Conservation (phyloP, 2,113 vertebrate genomes). For the Pelecanoides urinatrix region DNA sequence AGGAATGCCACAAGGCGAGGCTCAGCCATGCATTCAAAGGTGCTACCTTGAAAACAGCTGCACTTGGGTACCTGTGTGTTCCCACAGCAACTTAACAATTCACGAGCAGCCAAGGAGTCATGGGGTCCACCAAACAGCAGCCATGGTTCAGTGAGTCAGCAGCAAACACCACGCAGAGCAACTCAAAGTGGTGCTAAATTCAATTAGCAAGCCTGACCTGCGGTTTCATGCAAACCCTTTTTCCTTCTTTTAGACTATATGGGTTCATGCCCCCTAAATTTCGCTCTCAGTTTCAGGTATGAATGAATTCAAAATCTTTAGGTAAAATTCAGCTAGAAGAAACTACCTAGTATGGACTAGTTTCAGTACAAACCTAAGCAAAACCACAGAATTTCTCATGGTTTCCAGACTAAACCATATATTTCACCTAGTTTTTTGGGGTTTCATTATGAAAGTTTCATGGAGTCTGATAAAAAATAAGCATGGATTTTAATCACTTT, state of each 20-base stretch:
- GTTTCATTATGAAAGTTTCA: background rate
- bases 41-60: background rate
- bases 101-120: background rate
- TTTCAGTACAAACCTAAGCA: slow-evolving; percentile 39
- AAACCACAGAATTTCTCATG: slow-evolving; percentile 56
- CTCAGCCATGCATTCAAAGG: background rate
- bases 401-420: slow-evolving; percentile 46
- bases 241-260: background rate
- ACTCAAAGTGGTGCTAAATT: background rate
- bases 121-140: background rate
- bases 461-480: background rate
- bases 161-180: background rate
- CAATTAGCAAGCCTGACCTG: background rate
- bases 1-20: background rate
- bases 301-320: slow-evolving; percentile 15
- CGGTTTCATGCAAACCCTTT: slow-evolving; percentile 29
- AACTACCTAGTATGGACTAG: background rate
- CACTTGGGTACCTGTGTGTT: background rate
- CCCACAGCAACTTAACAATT: background rate
- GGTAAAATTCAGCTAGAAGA: background rate
- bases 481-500: background rate
- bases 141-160: background rate
- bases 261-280: slow-evolving; percentile 46
- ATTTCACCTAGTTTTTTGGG: background rate
- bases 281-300: slow-evolving; percentile 46